Base-by-base conservation (phyloP, 2,797 vertebrate genomes). In the Alectoris magna region DNA sequence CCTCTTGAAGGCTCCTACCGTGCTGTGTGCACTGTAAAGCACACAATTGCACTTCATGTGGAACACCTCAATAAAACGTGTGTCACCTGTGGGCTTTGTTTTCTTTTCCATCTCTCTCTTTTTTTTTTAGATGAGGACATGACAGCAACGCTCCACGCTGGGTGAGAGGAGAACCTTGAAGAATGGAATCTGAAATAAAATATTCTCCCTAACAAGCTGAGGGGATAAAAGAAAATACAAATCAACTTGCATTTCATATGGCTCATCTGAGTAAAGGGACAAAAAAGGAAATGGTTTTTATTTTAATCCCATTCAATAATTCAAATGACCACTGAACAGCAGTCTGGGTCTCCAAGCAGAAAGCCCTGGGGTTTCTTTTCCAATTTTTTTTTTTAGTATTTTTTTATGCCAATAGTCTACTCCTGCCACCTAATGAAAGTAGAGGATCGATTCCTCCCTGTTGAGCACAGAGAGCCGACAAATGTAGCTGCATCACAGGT, bases 301-400 rank as follows among this genome's bases (percentile, higher is more conserved):
- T 96, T 96, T 97, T 95, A 91, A 78, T 93, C 90, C 71, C 87
- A 96, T 96, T 97, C 95, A 97, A 95, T 96, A 97, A 98, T 97
- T 97, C 93, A 97, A 97, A 97, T 97, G 94, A 93, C 95, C 94
- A 75, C 81, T 91, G 91, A 93, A 95, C 91, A 88, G 87, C 67
- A 53, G 93, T 74, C 79, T 96, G 63, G 83, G 73, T 96, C 90
- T 94, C 95, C 88, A 96, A 93, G 93, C 64, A 96, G 92, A 97
- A 97, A 95, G 93, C 91, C 92, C 90, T 95, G 86, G 88, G 92
- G 83, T 95, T 96, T 93, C 90, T 88, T 94, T 95, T 80, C 69
- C 64, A 73, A 34, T 88, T 94, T 84, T 46, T 64, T 95, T 94
- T 90, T 78, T 90, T 88, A 88, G 62, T 48, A 91, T 94, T 96